phyloP scores from a whole-genome alignment of 1,140 invertebrate species.

The Trachelipus rathkii region DNA sequence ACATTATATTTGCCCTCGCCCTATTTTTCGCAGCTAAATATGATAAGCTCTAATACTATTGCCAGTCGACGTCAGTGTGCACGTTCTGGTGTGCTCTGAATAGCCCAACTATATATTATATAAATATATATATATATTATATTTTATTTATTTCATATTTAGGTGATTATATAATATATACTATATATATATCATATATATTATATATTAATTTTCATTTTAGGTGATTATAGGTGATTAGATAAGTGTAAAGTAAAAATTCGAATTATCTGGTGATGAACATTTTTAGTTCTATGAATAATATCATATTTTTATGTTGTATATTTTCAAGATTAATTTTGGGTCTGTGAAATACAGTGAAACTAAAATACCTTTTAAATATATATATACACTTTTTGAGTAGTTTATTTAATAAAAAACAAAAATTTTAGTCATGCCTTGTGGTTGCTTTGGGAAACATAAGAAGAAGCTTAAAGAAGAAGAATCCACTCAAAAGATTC shows the following conservation, averaged over 20 bases:
- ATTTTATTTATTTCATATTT: background rate
- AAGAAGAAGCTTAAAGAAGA: background rate
- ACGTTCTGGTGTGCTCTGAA: background rate
- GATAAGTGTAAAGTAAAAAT: background rate
- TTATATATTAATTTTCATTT: background rate
- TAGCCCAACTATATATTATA: background rate
- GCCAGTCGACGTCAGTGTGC: background rate
- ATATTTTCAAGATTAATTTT: too few species aligned
- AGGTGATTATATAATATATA: background rate
- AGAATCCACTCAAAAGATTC: background rate
- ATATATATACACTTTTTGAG: too few species aligned
- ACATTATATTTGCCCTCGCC: background rate
- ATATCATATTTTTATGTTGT: too few species aligned
- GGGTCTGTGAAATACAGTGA: too few species aligned
- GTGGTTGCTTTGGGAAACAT: background rate
- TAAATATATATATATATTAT: background rate
- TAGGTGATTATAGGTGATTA: background rate
- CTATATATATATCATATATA: background rate
- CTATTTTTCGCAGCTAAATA: background rate
- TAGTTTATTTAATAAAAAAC: too few species aligned
- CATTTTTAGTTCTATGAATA: too few species aligned
- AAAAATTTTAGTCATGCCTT: background rate
- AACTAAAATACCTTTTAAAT: too few species aligned
- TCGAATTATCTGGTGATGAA: background rate
- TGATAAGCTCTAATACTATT: background rate